Evolutionary conservation across 2,113 vertebrate species (phyloP).

Genomic region (Anolis sagrei): DNA sequence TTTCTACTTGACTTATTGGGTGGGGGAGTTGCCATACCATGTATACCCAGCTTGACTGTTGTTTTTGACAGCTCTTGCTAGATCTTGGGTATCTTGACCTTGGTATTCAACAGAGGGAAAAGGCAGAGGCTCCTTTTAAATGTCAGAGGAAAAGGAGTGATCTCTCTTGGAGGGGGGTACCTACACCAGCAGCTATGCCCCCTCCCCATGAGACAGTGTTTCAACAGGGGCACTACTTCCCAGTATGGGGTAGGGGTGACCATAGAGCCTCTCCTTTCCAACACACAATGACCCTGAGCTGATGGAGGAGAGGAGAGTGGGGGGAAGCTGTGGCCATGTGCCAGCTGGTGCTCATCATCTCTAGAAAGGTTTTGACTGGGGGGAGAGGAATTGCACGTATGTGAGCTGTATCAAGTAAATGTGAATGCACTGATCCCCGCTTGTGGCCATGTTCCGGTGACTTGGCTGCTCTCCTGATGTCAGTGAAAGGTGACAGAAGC

Average conservation of each 20-base stretch:
- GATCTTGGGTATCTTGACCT: background rate
- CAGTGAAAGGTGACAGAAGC: background rate
- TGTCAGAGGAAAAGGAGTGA: background rate
- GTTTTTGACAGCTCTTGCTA: background rate
- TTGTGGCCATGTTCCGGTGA: background rate
- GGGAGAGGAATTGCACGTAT: background rate
- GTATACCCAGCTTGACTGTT: background rate
- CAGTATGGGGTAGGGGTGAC: slow-evolving; percentile 12
- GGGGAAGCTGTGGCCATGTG: background rate
- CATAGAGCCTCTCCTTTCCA: slow-evolving; percentile 37
- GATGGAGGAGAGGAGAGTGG: background rate
- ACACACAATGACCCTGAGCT: background rate
- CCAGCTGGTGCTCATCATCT: slow-evolving; percentile 30
- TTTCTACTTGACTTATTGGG: background rate
- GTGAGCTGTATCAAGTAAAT: background rate
- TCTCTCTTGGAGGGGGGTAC: background rate
- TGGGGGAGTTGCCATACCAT: no score
- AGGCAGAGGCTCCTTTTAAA: background rate
- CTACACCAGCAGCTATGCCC: background rate
- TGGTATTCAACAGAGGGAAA: background rate
- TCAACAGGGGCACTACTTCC: background rate
- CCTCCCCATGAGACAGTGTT: background rate
- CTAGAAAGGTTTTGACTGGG: background rate
- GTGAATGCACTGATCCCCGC: background rate
- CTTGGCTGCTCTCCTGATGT: background rate